Evolutionary conservation across 2,797 vertebrate species (phyloP).

Genomic region (Acestrorhynchus altus): DNA sequence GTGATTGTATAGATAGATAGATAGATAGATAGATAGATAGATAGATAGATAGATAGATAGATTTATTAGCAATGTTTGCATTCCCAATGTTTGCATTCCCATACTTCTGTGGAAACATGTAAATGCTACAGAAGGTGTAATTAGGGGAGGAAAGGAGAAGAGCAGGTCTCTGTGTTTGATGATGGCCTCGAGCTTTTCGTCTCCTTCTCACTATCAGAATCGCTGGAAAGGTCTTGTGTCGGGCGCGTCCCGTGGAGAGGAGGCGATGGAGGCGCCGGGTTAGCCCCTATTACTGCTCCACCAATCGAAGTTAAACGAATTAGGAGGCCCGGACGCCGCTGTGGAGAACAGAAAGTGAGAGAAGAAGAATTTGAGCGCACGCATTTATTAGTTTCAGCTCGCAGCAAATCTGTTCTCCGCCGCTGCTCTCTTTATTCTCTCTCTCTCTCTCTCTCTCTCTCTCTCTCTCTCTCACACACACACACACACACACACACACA

Average conservation of each 20-base stretch:
- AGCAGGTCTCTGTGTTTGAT: slow-evolving; percentile 36
- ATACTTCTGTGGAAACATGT: not conserved
- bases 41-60: no score
- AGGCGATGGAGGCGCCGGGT: slow-evolving; percentile 73
- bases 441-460: slow-evolving; percentile 57
- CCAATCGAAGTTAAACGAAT: slow-evolving; percentile 81
- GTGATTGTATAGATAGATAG: no score
- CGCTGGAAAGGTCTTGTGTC: slow-evolving; percentile 64
- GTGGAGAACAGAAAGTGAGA: slow-evolving; percentile 68
- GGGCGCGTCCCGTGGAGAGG: slow-evolving; percentile 69
- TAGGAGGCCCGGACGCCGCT: slow-evolving; percentile 72
- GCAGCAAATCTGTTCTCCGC: slow-evolving; percentile 72
- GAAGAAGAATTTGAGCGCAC: slow-evolving; percentile 68
- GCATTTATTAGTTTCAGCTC: slow-evolving; percentile 81
- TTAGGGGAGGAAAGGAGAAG: slow-evolving; percentile 53
- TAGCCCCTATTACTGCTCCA: slow-evolving; percentile 77
- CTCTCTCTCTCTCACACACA: slow-evolving; percentile 50
- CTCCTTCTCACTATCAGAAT: slow-evolving; percentile 53
- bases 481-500: slow-evolving; percentile 47
- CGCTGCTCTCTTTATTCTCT: slow-evolving; percentile 78
- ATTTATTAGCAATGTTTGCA: not conserved
- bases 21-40: no score
- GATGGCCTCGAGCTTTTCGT: slow-evolving; percentile 47
- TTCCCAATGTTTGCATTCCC: not conserved
- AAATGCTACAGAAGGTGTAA: slow-evolving; percentile 66